Conservation (phyloP, 2,113 vertebrate genomes). For the Xiphias gladius region DNA sequence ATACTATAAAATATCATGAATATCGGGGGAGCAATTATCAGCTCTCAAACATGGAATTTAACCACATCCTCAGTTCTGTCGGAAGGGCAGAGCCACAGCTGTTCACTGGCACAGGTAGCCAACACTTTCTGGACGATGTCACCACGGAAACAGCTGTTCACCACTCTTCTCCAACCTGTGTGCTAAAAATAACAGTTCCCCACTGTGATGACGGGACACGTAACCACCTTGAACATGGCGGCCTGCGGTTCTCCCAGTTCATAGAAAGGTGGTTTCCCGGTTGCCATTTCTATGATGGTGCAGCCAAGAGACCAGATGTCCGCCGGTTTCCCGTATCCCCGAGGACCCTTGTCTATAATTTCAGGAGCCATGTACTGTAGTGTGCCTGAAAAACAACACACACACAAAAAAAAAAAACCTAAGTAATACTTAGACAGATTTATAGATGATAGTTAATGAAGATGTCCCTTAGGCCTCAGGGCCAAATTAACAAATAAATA, state of each 20-base stretch:
- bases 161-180: background rate
- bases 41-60: background rate
- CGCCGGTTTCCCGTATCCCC: conserved; percentile 97
- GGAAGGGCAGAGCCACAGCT: conserved; percentile 16
- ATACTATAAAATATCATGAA: background rate
- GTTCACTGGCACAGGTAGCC: background rate
- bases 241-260: conserved; percentile 98
- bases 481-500: too few relatives aligned
- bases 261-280: conserved; percentile 96
- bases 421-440: background rate
- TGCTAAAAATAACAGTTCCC: conserved; percentile 15
- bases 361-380: conserved; percentile 99
- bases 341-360: conserved; percentile 98
- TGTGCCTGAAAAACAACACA: conserved; percentile 86
- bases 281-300: conserved; percentile 99
- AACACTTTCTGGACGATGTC: background rate
- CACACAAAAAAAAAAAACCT: conserved; percentile 8
- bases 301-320: conserved; percentile 99
- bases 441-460: background rate
- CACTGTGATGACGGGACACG: background rate
- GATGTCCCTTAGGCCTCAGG: too few relatives aligned
- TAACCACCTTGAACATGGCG: conserved; percentile 99
- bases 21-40: background rate
- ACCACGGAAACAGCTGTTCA: conserved; percentile 18
- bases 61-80: background rate